Base-by-base conservation (phyloP, 2,797 vertebrate species). In the Typhlichthys subterraneus region DNA sequence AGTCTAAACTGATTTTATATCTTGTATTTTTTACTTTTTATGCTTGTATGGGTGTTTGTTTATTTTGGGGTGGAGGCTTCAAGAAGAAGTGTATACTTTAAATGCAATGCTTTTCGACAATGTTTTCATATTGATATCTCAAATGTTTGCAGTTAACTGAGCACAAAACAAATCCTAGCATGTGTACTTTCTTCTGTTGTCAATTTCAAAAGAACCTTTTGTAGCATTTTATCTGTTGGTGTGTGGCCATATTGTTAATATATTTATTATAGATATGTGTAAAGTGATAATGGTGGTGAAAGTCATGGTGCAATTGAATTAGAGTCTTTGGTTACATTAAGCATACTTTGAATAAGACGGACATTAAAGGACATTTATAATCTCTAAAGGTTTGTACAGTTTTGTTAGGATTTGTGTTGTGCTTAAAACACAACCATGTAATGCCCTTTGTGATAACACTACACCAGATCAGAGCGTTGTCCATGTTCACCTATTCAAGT, bases 401-500 rank as follows among this genome's bases (percentile, higher is more conserved):
- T 91, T 86, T 77, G 87, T 86, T 88, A 87, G 88, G 89, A 88
- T 93, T 93, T 92, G 87, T 92, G 90, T 86, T 92, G 91, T 92
- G 91, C 90, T 86, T 86, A 83, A 55, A 81, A 89, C 62, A 88
- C 78, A 83, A 76, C 77, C 85, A 89, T 90, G 86, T 85, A 87
- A 90, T 87, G 82, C 86, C 86, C 86, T 89, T 90, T 81, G 81
- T 91, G 89, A 91, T 88, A 77, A 86, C 72, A 84, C 83, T 91
- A 91, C 89, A 87, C 86, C 89, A 91, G 90, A 29, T 29, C 92
- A 91, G 90, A 90, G 87, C 73, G 90, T 85, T 75, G 73, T 89
- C 87, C 73, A 85, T 88, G 73, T 87, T 86, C 87, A 91, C 90
- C 90, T 90, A 89, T 94, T 94, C 91, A 87, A 93, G 94, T 96